Base-by-base conservation (phyloP, 2,797 vertebrate genomes). In the Danio jaintianensis region DNA sequence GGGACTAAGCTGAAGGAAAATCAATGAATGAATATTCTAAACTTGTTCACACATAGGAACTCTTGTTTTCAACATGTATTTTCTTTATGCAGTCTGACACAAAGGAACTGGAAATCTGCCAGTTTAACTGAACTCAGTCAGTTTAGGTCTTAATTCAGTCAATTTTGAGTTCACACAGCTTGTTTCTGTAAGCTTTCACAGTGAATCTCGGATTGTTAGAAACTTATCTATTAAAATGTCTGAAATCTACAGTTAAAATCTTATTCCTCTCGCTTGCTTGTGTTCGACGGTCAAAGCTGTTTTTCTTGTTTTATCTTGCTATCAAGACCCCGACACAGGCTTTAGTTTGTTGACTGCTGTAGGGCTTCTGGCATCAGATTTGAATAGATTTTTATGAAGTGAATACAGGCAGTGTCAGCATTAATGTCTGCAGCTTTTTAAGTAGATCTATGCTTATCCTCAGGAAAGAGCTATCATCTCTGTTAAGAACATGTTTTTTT, bases 241-340 rank as follows among this genome's bases (percentile, higher is more conserved):
- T 45, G 20, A 22, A 7, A 47, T 52, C 15, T 16, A 69, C 47
- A 38, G 8, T n/a, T 52, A 38, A 68, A 52, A 52, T 52, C 5
- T 52, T 64, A 12, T 3, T 70, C 56, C 58, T 43, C 56, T 63
- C 45, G 29, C 29, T 81, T 22, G 7, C 18, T 66, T 53, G 68
- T 55, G 69, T 53, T 45, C 22, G 88, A 90, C 88, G 89, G 89
- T 90, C 83, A 84, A 38, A 38, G 67, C 74, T 82, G 77, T 76
- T 74, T 72, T 83, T 80, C 53, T 82, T 75, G 58, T 71, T 75
- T 77, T 52, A 67, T 83, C 71, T 84, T 85, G 36, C 83, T 70
- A 7, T 83, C 71, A 75, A 85, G 72, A 83, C 70, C 52, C 59
- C 69, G 79, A 74, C 81, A 82, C 62, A 76, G 62, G 77, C 64